These are phyloP conservation scores for Scolanthus callimorphus DNA, from an alignment of 92 coral and sea anemone species.

Conservation along the genomic window DNA sequence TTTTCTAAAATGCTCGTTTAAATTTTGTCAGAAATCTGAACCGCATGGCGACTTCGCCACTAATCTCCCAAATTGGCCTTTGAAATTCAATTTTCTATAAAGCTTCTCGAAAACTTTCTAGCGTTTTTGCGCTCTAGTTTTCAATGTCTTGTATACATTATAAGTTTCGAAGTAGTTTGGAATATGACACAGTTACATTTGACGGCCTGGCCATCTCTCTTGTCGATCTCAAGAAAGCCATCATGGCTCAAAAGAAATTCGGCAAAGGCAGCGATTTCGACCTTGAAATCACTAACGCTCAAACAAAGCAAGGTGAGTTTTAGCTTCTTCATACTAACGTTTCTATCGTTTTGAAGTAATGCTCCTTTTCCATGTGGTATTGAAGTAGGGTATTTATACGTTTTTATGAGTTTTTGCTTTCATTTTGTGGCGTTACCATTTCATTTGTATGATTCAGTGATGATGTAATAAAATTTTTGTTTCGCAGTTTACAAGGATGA, in stretches of 20 bases:
- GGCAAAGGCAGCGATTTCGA: slow-evolving; percentile 89
- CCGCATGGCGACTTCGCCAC: too few species aligned
- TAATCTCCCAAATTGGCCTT: too few species aligned
- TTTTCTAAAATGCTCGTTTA: too few species aligned
- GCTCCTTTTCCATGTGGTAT: slow-evolving; percentile 2
- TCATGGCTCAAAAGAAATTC: slow-evolving; percentile 91
- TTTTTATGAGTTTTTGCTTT: too few species aligned
- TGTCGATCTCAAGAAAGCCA: slow-evolving; percentile 88
- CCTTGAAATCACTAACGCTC: slow-evolving; percentile 96
- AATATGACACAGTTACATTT: slow-evolving; percentile 94
- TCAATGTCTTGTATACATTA: slow-evolving; percentile 97
- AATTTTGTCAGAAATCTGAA: too few species aligned
- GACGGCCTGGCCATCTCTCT: slow-evolving; percentile 96
- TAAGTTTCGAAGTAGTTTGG: slow-evolving; percentile 94
- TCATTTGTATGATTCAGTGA: too few species aligned
- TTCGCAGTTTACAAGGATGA: slow-evolving; percentile 87
- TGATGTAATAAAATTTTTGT: too few species aligned
- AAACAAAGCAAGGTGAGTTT: slow-evolving; percentile 86
- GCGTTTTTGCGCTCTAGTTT: not conserved
- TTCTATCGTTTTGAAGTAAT: slow-evolving; percentile 11
- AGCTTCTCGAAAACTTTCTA: too few species aligned
- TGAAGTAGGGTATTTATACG: not conserved
- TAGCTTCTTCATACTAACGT: not conserved
- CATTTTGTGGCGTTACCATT: too few species aligned
- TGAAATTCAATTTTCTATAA: too few species aligned